Percentiles rank a stretch among this genome's conserved stretches.
Conservation (phyloP, 2,888 invertebrate genomes). For the Tanytarsus gracilentus region DNA sequence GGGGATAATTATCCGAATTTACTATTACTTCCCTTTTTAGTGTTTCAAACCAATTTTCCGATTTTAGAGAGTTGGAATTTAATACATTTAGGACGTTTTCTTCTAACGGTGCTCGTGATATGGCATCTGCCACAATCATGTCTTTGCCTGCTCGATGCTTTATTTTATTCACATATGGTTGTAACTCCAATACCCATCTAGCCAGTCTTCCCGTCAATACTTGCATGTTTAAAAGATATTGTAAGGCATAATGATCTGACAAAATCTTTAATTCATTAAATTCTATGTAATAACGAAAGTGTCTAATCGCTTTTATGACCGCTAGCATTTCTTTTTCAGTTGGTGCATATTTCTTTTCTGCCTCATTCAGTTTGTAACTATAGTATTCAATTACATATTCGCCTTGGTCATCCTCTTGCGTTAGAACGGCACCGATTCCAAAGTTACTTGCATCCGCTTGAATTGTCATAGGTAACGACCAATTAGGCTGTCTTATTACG, state of each 20-base stretch:
- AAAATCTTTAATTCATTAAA: slow-evolving; percentile 32
- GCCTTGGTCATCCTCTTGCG: slow-evolving; percentile 18
- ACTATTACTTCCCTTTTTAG: background rate
- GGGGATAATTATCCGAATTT: background rate
- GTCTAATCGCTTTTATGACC: slow-evolving; percentile 33
- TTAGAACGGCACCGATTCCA: slow-evolving; percentile 27
- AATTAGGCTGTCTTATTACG: slow-evolving; percentile 30
- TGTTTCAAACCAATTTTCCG: background rate
- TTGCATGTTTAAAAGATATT: slow-evolving; percentile 33
- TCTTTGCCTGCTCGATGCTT: slow-evolving; percentile 33
- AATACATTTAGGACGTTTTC: background rate
- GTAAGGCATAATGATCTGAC: slow-evolving; percentile 33
- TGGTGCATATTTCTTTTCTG: slow-evolving; percentile 33
- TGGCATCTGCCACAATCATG: slow-evolving; percentile 34
- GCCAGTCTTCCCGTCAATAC: slow-evolving; percentile 34
- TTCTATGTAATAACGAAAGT: slow-evolving; percentile 33
- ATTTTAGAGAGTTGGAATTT: too few species aligned
- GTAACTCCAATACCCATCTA: slow-evolving; percentile 31
- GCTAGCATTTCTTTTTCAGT: slow-evolving; percentile 34
- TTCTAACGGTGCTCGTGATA: slow-evolving; percentile 31
- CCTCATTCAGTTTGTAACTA: slow-evolving; percentile 31
- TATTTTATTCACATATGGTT: slow-evolving; percentile 31
- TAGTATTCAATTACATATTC: slow-evolving; percentile 5
- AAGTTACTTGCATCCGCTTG: slow-evolving; percentile 30
- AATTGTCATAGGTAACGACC: slow-evolving; percentile 22